A percentile compares a stretch with the other conserved stretches of the same genome.
Conservation (phyloP, 2,113 vertebrate species). For the Sapajus apella region DNA sequence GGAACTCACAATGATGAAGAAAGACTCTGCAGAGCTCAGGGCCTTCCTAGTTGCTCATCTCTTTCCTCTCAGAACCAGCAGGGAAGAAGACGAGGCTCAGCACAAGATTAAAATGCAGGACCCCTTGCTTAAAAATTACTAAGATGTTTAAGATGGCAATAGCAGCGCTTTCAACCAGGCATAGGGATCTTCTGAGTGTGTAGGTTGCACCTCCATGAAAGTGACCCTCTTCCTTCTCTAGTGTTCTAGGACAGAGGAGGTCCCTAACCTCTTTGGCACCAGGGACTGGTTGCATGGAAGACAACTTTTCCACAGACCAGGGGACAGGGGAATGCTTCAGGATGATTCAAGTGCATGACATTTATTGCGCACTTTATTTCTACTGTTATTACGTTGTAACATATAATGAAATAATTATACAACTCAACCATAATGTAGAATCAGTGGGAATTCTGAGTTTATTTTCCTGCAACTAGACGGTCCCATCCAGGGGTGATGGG, state of each 20-base stretch:
- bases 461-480: no score
- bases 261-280: background rate
- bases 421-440: background rate
- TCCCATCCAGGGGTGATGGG: no score
- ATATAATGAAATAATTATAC: background rate
- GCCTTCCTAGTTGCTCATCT: background rate
- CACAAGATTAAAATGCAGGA: background rate
- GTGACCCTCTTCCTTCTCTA: background rate
- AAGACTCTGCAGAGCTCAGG: background rate
- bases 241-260: background rate
- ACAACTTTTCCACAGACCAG: background rate
- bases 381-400: background rate
- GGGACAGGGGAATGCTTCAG: background rate
- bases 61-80: background rate
- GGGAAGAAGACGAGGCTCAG: background rate
- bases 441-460: no score
- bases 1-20: background rate
- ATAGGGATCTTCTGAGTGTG: background rate
- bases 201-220: fast-evolving
- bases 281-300: background rate
- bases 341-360: background rate
- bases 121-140: background rate
- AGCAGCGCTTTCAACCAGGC: background rate
- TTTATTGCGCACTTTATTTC: background rate
- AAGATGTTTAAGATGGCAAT: background rate